These are phyloP conservation scores for Nymphalis io DNA, from an alignment of 1,140 invertebrate species.

Conservation along the genomic window DNA sequence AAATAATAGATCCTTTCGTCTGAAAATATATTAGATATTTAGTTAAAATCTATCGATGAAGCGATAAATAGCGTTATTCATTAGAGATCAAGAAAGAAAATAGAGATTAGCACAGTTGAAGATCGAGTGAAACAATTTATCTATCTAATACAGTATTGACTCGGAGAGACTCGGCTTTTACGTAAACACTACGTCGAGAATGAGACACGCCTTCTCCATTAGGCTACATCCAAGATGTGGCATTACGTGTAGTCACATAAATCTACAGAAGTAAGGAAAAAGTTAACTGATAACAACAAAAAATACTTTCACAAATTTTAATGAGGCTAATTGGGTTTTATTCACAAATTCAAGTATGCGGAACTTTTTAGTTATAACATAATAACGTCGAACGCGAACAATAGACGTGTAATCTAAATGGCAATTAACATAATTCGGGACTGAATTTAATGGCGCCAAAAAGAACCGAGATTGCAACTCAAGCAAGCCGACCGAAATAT, in stretches of 20 bases:
- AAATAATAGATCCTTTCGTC: too few species aligned
- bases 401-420: constrained; percentile 2
- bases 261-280: constrained; percentile 16
- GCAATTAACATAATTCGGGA: constrained; percentile 9
- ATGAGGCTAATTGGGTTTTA: not conserved
- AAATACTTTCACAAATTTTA: not conserved
- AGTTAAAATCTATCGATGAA: not conserved
- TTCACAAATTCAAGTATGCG: not conserved
- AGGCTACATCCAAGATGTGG: constrained; percentile 28
- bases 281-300: constrained; percentile 16
- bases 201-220: constrained; percentile 46
- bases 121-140: constrained; percentile 9
- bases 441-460: constrained; percentile 1
- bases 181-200: constrained; percentile 45
- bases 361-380: not conserved
- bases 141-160: not conserved
- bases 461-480: constrained; percentile 5
- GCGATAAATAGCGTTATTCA: constrained; percentile 12
- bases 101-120: constrained; percentile 3
- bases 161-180: constrained; percentile 29
- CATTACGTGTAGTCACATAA: constrained; percentile 9
- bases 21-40: not conserved
- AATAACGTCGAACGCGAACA: not conserved
- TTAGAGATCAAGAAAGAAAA: constrained; percentile 8
- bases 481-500: constrained; percentile 3